A percentile compares a stretch with the other conserved stretches of the same genome.
Evolutionary conservation across 2,113 vertebrate genomes (phyloP).

Genomic region (Heterotilapia buettikoferi): DNA sequence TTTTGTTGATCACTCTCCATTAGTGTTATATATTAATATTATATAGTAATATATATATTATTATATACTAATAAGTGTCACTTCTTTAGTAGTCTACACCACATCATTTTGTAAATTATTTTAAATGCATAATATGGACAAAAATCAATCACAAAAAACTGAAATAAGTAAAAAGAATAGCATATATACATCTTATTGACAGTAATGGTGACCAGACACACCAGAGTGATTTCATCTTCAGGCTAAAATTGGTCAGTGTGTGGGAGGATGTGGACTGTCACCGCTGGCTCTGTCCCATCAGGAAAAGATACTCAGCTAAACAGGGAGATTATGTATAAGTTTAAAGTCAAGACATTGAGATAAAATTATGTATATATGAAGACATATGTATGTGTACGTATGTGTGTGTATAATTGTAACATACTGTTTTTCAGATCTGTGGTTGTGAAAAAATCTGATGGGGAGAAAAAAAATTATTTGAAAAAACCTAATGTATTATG

Average conservation of each 20-base stretch:
- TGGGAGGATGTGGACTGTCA: not conserved
- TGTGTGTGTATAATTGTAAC: not conserved
- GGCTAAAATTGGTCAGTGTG: not conserved
- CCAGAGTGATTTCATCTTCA: not conserved
- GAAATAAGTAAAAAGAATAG: not conserved
- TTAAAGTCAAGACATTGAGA: not conserved
- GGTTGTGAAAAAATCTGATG: not conserved
- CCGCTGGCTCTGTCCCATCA: not conserved
- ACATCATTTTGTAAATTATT: not conserved
- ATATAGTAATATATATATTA: not conserved
- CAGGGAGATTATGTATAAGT: not conserved
- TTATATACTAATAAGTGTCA: not conserved
- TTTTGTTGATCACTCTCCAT: not conserved
- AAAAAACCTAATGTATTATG: not conserved
- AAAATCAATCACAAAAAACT: not conserved
- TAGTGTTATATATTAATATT: not conserved
- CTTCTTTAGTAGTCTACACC: not conserved
- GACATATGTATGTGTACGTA: not conserved
- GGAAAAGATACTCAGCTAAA: not conserved
- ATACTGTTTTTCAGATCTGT: not conserved
- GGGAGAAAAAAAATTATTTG: not conserved
- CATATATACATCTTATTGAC: not conserved
- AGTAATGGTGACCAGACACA: slow-evolving; percentile 10
- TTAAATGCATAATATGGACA: not conserved
- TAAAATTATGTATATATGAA: not conserved